These are phyloP conservation scores for Euzophera pinguis DNA, from an alignment of 2,888 invertebrate genomes.

Conservation along the genomic window DNA sequence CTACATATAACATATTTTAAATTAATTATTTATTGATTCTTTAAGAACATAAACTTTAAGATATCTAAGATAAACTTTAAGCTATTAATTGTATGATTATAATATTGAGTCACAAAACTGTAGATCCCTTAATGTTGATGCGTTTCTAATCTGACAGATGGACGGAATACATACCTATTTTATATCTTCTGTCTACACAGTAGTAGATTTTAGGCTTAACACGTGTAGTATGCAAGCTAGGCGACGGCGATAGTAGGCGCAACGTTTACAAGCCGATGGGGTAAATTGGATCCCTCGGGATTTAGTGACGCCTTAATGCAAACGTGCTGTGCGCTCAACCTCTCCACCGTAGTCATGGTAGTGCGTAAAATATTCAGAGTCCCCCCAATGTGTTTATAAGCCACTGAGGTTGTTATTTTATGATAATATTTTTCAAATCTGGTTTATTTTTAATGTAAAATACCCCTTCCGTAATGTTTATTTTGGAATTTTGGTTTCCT, in stretches of 20 bases:
- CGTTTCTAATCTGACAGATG: too few species aligned
- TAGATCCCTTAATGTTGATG: too few species aligned
- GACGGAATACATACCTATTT: background rate
- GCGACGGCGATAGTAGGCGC: slow-evolving; percentile 40
- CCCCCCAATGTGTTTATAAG: slow-evolving; percentile 29
- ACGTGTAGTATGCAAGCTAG: slow-evolving; percentile 49
- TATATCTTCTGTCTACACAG: background rate
- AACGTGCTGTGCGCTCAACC: slow-evolving; percentile 38
- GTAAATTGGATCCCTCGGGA: slow-evolving; percentile 70
- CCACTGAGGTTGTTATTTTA: slow-evolving; percentile 18
- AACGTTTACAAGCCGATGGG: slow-evolving; percentile 53
- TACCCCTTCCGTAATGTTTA: background rate
- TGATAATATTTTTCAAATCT: slow-evolving; percentile 17
- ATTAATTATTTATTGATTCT: too few species aligned
- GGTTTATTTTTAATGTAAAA: background rate
- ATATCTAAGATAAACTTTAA: too few species aligned
- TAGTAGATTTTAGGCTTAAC: background rate
- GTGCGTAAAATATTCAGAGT: slow-evolving; percentile 60
- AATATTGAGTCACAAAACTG: too few species aligned
- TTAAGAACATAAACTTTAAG: too few species aligned
- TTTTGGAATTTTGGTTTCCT: background rate
- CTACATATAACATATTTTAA: too few species aligned
- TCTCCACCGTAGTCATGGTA: slow-evolving; percentile 32
- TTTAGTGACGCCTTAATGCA: slow-evolving; percentile 57
- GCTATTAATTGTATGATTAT: too few species aligned